A percentile compares a stretch with the other conserved stretches of the same genome.
These are phyloP conservation scores for Gymnocephalus cernua DNA, from an alignment of 2,113 vertebrate genomes.

Conservation along the genomic window DNA sequence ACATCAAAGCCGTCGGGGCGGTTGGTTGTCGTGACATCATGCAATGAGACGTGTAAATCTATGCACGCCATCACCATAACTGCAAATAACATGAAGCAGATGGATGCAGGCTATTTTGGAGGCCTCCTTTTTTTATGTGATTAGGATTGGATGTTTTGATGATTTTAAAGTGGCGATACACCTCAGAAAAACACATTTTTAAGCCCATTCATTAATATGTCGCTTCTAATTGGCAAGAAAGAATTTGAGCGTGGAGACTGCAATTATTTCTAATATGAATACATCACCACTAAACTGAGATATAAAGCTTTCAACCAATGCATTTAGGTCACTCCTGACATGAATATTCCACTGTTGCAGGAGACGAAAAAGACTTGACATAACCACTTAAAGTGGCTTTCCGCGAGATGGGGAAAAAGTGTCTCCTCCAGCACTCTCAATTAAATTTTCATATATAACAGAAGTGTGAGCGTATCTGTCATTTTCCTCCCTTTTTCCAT, in stretches of 20 bases:
- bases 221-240: conserved; percentile 25
- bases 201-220: conserved; percentile 4
- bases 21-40: conserved; percentile 38
- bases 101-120: conserved; percentile 1
- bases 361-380: conserved; percentile 53
- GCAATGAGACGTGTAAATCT: conserved; percentile 50
- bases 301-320: conserved; percentile 54
- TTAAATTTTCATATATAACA: conserved; percentile 64
- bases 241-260: background rate
- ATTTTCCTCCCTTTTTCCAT: conserved; percentile 31
- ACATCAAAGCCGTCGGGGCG: conserved; percentile 33
- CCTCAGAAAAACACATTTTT: background rate
- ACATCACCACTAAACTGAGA: conserved; percentile 39
- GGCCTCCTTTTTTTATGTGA: background rate
- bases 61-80: conserved; percentile 38
- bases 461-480: conserved; percentile 38
- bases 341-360: conserved; percentile 49
- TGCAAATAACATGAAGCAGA: background rate
- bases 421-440: conserved; percentile 60
- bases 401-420: conserved; percentile 34
- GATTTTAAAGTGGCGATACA: background rate
- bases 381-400: conserved; percentile 50
- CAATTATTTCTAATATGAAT: conserved; percentile 25
- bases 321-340: conserved; percentile 66
- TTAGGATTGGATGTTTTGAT: conserved; percentile 2